phyloP scores from a whole-genome alignment of 2,888 invertebrate genomes.

The Helleia helle region DNA sequence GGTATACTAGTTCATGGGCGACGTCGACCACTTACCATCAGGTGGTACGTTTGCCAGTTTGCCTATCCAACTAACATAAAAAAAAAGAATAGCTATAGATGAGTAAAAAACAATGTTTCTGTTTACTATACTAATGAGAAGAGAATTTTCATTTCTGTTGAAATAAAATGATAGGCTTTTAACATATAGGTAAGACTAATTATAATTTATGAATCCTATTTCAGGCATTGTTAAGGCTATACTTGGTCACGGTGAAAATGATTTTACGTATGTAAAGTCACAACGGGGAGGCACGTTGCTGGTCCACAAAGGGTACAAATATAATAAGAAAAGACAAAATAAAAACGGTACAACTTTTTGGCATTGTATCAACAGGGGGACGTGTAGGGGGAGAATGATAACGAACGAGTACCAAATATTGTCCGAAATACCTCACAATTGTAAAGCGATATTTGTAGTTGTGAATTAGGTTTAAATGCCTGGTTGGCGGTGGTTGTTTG shows the following conservation, averaged over 20 bases:
- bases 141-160: too few relatives aligned
- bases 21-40: too few relatives aligned
- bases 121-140: too few relatives aligned
- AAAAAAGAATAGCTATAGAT: too few relatives aligned
- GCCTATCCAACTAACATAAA: too few relatives aligned
- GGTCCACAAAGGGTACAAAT: not conserved
- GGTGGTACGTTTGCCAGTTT: too few relatives aligned
- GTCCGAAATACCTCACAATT: not conserved
- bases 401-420: not conserved
- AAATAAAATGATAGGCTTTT: too few relatives aligned
- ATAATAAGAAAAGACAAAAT: not conserved
- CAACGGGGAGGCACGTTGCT: not conserved
- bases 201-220: not conserved
- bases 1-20: too few relatives aligned
- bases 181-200: too few relatives aligned
- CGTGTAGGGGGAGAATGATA: not conserved
- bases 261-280: not conserved
- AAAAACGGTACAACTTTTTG: not conserved
- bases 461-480: not conserved
- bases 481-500: not conserved
- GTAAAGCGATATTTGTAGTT: not conserved
- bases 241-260: not conserved
- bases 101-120: too few relatives aligned
- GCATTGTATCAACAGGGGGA: not conserved
- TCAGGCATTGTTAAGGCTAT: not conserved